These are phyloP conservation scores for Leptothorax acervorum DNA, from an alignment of 2,888 invertebrate genomes.

Conservation along the genomic window DNA sequence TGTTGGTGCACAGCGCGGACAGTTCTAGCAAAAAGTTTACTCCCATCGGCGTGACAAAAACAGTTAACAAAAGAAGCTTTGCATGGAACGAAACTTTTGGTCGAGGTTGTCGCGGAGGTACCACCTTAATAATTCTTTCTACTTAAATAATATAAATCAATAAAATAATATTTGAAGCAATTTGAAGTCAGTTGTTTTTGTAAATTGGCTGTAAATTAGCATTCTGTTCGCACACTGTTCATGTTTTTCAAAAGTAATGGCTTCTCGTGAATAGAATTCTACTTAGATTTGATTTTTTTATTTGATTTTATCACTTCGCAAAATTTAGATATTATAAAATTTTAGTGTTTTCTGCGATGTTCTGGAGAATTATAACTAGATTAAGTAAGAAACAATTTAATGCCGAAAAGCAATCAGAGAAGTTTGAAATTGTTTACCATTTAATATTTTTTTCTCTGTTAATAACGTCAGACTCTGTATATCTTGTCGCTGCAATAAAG, in stretches of 20 bases:
- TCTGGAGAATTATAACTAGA: not conserved
- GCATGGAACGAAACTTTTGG: no score
- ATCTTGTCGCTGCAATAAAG: not conserved
- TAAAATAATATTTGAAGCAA: not conserved
- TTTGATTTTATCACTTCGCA: no score
- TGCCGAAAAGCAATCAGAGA: not conserved
- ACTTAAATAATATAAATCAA: not conserved
- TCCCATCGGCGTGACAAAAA: no score
- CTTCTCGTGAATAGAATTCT: not conserved
- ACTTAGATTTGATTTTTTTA: not conserved
- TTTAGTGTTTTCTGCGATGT: not conserved
- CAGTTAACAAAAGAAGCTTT: no score
- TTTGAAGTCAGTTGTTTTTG: not conserved
- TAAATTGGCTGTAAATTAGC: not conserved
- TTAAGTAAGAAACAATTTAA: not conserved
- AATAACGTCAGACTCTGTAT: conserved; percentile 1
- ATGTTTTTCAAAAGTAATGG: no score
- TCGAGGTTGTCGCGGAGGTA: no score
- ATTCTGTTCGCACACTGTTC: not conserved
- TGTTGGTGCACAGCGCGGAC: no score
- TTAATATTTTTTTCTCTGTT: not conserved
- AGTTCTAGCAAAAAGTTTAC: no score
- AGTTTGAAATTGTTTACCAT: not conserved
- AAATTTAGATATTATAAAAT: not conserved
- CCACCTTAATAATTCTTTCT: no score